phyloP scores from a whole-genome alignment of 1,140 invertebrate species.

The Amphibalanus amphitrite region DNA sequence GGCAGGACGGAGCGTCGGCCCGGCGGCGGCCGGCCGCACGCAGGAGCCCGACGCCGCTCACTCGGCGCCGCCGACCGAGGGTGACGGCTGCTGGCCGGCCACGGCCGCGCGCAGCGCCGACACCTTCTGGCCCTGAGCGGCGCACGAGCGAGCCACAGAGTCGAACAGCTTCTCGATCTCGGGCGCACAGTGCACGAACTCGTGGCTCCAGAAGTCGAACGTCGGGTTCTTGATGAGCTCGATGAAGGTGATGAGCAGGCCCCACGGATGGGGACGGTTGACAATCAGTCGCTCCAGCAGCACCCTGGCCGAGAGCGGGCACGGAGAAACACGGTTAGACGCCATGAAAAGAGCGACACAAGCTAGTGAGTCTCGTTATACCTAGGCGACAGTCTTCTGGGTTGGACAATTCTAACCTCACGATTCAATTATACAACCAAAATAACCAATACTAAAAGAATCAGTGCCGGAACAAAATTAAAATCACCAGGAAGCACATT shows the following conservation, averaged over 20 bases:
- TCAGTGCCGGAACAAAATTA: no score
- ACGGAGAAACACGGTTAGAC: not conserved
- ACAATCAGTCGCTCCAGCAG: slow-evolving; percentile 91
- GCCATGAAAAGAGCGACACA: no score
- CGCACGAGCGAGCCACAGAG: slow-evolving; percentile 81
- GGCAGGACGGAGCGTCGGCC: not conserved
- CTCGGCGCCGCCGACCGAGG: no score
- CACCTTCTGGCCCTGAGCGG: slow-evolving; percentile 40
- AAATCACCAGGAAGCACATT: no score
- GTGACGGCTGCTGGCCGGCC: no score
- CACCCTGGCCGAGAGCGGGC: slow-evolving; percentile 43
- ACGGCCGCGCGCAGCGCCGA: not conserved
- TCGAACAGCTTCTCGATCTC: slow-evolving; percentile 99
- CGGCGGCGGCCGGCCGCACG: no score
- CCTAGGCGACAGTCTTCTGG: no score
- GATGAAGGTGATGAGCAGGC: slow-evolving; percentile 94
- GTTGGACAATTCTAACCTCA: no score
- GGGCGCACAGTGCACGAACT: slow-evolving; percentile 96
- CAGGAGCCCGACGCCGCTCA: no score
- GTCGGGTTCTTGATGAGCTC: slow-evolving; percentile 96
- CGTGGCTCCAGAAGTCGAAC: slow-evolving; percentile 99
- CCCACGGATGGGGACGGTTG: slow-evolving; percentile 98
- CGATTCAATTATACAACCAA: no score
- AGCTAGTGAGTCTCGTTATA: no score
- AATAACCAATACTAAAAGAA: no score